Evolutionary conservation across 2,797 vertebrate species (phyloP).

Genomic region (Sebastes vulpes): DNA sequence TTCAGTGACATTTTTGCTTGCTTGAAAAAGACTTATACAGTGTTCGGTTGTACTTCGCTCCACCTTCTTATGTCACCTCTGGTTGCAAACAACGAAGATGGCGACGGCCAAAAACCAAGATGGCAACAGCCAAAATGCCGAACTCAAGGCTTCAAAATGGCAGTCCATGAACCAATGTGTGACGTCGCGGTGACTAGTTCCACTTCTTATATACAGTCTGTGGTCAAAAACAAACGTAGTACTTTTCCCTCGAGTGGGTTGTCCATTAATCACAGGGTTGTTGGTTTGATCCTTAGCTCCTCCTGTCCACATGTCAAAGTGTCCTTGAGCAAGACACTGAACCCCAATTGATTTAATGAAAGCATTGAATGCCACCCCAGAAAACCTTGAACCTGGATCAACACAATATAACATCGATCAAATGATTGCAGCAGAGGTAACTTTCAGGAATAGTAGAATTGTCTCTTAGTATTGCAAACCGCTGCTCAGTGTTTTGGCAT

Average conservation of each 20-base stretch:
- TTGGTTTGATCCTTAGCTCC: not conserved
- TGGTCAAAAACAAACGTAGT: not conserved
- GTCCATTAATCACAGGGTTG: not conserved
- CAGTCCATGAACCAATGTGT: too few species aligned
- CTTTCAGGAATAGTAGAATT: not conserved
- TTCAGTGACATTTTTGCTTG: too few species aligned
- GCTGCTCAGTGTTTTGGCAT: not conserved
- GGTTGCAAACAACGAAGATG: too few species aligned
- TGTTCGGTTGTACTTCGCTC: too few species aligned
- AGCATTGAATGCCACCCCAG: not conserved
- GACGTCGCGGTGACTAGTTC: not conserved
- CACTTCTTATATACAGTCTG: not conserved
- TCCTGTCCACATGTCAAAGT: not conserved
- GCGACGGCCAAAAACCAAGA: too few species aligned
- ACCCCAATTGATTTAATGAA: not conserved
- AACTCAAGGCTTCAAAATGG: too few species aligned
- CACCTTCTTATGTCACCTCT: too few species aligned
- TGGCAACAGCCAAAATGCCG: too few species aligned
- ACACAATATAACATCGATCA: not conserved
- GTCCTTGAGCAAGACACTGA: not conserved
- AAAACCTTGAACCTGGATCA: not conserved
- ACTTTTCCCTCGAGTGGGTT: not conserved
- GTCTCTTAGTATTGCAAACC: not conserved
- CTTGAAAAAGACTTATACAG: too few species aligned
- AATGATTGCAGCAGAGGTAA: not conserved